Evolutionary conservation across 2,797 vertebrate species (phyloP).

Genomic region (Sylvia borin): DNA sequence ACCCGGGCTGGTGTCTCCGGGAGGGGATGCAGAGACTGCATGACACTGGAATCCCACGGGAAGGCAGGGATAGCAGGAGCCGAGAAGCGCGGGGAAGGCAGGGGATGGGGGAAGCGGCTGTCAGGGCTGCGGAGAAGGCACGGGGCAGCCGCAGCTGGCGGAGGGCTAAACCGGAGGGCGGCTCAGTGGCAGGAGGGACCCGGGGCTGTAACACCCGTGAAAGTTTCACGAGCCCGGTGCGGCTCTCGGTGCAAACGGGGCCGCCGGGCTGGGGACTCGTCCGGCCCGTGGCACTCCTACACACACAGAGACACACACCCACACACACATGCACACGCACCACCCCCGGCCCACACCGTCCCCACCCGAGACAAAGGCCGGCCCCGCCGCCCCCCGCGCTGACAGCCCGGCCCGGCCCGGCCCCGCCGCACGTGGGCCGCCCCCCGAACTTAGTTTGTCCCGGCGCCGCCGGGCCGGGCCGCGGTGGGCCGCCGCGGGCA

Average conservation of each 20-base stretch:
- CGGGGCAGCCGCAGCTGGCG: neutral
- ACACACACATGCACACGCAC: neutral
- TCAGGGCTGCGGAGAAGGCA: neutral
- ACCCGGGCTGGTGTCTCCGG: neutral
- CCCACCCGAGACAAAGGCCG: constrained; percentile 28
- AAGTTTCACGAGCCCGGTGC: neutral
- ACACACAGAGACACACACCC: neutral
- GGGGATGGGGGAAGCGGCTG: neutral
- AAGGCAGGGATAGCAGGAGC: neutral
- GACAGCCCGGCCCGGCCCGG: neutral
- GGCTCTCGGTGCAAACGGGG: neutral
- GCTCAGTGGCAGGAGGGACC: neutral
- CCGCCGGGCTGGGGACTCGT: neutral
- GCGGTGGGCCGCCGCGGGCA: neutral
- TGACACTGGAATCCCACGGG: neutral
- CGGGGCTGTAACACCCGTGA: neutral
- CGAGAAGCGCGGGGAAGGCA: neutral
- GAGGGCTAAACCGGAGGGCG: neutral
- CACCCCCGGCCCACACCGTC: neutral
- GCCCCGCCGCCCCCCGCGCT: neutral
- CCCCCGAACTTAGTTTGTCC: neutral
- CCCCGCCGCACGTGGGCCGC: neutral
- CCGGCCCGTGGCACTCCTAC: neutral
- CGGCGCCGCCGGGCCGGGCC: neutral
- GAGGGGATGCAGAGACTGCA: neutral